Conservation (phyloP, 1,140 invertebrate genomes). For the Holcopasites calliopsidis region DNA sequence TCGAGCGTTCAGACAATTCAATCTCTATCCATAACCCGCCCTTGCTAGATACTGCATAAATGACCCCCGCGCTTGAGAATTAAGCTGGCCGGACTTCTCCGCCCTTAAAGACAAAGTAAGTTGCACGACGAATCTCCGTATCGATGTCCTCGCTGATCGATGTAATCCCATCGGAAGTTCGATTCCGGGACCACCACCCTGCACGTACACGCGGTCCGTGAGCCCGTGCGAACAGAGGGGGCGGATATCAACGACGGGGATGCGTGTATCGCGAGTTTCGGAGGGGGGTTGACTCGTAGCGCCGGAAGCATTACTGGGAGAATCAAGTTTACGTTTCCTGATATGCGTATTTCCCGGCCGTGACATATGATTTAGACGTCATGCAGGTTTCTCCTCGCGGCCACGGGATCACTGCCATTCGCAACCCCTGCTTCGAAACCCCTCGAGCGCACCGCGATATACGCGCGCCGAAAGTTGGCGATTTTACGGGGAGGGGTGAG, state of each 20-base stretch:
- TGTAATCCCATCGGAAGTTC: neutral
- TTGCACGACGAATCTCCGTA: neutral
- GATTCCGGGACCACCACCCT: neutral
- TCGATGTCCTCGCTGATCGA: neutral
- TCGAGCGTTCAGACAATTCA: too few species aligned
- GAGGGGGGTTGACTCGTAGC: constrained; percentile 11
- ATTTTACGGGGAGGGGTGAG: constrained; percentile 19
- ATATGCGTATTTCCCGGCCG: constrained; percentile 41
- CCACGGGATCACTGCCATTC: constrained; percentile 17
- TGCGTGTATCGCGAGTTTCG: neutral
- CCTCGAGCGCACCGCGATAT: neutral
- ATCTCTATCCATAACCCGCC: too few species aligned
- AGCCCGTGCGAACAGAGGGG: neutral
- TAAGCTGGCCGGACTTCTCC: neutral
- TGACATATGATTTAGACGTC: constrained; percentile 45
- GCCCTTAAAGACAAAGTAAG: neutral
- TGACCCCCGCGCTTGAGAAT: too few species aligned
- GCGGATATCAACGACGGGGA: constrained; percentile 11
- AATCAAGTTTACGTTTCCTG: constrained; percentile 49
- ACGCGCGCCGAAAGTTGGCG: neutral
- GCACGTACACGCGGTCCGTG: neutral
- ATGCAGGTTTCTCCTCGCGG: constrained; percentile 3
- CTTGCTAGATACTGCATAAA: too few species aligned
- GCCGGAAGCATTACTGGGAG: constrained; percentile 43
- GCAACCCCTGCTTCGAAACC: constrained; percentile 1